Evolutionary conservation across 2,888 invertebrate genomes (phyloP).

Genomic region (Mermis nigrescens): DNA sequence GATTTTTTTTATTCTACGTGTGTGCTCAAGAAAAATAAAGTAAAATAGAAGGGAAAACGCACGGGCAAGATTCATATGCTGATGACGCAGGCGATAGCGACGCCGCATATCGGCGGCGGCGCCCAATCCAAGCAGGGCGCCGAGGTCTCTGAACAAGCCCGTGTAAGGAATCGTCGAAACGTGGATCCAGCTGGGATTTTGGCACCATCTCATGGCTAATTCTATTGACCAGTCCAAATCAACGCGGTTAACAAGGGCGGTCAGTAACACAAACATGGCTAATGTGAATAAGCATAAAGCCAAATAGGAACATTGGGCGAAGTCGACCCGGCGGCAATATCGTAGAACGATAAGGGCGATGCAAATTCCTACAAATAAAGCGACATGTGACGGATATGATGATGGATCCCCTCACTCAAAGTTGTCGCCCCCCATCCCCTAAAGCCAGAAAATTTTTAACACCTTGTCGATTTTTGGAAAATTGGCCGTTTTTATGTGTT

Average conservation of each 20-base stretch:
- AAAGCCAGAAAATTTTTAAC: too few relatives aligned
- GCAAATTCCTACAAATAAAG: not conserved
- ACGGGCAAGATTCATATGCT: too few relatives aligned
- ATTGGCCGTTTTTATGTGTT: too few relatives aligned
- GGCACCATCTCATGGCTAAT: slow-evolving; percentile 2
- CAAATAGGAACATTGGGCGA: not conserved
- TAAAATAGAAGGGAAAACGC: too few relatives aligned
- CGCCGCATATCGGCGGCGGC: not conserved
- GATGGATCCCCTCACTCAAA: too few relatives aligned
- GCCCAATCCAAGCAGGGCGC: slow-evolving; percentile 7
- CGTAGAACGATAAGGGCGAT: not conserved
- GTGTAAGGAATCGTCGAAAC: slow-evolving; percentile 1
- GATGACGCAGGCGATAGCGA: too few relatives aligned
- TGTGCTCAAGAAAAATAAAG: too few relatives aligned
- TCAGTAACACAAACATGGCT: not conserved
- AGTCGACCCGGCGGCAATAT: not conserved
- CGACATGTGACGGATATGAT: too few relatives aligned
- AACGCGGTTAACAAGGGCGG: not conserved
- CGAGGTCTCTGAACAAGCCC: slow-evolving; percentile 4
- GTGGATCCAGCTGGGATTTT: not conserved
- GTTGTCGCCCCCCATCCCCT: too few relatives aligned
- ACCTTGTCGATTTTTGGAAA: too few relatives aligned
- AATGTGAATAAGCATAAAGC: not conserved
- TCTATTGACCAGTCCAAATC: slow-evolving; percentile 5
- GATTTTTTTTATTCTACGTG: too few relatives aligned